These are phyloP conservation scores for Agrotis clavis DNA, from an alignment of 2,888 invertebrate genomes.

Conservation along the genomic window DNA sequence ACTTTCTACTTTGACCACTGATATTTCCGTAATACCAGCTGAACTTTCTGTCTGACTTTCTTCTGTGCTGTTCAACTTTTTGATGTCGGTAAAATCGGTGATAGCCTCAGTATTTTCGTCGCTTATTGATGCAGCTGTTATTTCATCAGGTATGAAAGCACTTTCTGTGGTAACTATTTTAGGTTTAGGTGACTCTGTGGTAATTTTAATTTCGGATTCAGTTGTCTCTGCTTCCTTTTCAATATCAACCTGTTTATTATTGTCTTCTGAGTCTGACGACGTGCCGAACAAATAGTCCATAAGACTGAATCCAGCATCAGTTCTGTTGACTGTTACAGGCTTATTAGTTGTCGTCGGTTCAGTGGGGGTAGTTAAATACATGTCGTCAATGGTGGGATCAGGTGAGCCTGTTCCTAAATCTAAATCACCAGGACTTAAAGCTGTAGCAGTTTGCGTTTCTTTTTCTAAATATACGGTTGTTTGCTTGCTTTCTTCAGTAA, in stretches of 20 bases:
- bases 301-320: conserved; percentile 80
- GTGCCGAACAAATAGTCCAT: conserved; percentile 87
- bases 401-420: conserved; percentile 85
- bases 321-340: conserved; percentile 72
- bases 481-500: conserved; percentile 58
- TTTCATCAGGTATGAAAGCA: conserved; percentile 85
- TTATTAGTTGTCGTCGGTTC: conserved; percentile 77
- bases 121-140: conserved; percentile 71
- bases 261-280: conserved; percentile 68
- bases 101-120: conserved; percentile 59
- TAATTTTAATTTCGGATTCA: conserved; percentile 67
- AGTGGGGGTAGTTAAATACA: conserved; percentile 76
- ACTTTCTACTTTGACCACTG: conserved; percentile 72
- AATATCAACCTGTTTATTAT: conserved; percentile 65
- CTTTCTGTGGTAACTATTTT: conserved; percentile 81
- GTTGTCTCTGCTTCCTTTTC: conserved; percentile 66
- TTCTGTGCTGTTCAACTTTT: conserved; percentile 53
- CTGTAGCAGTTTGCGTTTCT: conserved; percentile 71
- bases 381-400: conserved; percentile 81
- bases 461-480: conserved; percentile 65
- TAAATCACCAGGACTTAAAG: conserved; percentile 80
- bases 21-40: conserved; percentile 62
- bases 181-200: conserved; percentile 73
- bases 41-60: conserved; percentile 56
- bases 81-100: conserved; percentile 36